Evolutionary conservation across 2,797 vertebrate genomes (phyloP).

Genomic region (Protonibea diacanthus): DNA sequence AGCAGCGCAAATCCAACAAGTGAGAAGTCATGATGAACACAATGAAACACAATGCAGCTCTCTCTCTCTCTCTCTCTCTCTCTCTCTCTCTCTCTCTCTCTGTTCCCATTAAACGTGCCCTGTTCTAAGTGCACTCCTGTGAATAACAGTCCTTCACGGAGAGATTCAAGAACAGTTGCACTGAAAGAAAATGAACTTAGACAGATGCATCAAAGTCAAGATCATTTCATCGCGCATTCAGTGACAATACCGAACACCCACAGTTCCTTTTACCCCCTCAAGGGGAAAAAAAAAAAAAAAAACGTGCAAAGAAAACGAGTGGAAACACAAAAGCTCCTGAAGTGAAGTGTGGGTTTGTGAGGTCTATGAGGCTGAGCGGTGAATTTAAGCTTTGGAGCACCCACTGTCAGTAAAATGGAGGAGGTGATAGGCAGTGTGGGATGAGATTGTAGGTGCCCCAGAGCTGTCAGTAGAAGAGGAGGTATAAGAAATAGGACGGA

Average conservation of each 20-base stretch:
- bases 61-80: conserved; percentile 19
- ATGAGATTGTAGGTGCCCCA: conserved; percentile 68
- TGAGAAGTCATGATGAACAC: conserved; percentile 14
- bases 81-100: conserved; percentile 16
- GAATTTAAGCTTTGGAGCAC: conserved; percentile 60
- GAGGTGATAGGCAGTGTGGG: conserved; percentile 75
- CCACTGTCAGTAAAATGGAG: conserved; percentile 75
- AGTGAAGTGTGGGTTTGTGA: conserved; percentile 61
- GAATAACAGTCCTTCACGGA: conserved; percentile 34
- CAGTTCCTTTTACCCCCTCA: conserved; percentile 7
- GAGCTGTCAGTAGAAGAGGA: conserved; percentile 55
- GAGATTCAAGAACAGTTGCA: conserved; percentile 38
- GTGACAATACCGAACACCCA: conserved; percentile 35
- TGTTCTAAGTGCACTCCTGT: not conserved
- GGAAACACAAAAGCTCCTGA: conserved; percentile 6
- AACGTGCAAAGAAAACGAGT: too few relatives aligned
- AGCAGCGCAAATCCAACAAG: conserved; percentile 23
- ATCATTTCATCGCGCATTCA: conserved; percentile 9
- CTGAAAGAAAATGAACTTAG: not conserved
- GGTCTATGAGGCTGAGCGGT: conserved; percentile 47
- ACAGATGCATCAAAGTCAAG: conserved; percentile 23
- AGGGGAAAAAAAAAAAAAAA: not conserved
- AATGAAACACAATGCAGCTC: conserved; percentile 8
- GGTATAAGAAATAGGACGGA: conserved; percentile 24
- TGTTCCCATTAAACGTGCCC: conserved; percentile 22